phyloP scores from a whole-genome alignment of 2,113 vertebrate species.

The Rhineura floridana region DNA sequence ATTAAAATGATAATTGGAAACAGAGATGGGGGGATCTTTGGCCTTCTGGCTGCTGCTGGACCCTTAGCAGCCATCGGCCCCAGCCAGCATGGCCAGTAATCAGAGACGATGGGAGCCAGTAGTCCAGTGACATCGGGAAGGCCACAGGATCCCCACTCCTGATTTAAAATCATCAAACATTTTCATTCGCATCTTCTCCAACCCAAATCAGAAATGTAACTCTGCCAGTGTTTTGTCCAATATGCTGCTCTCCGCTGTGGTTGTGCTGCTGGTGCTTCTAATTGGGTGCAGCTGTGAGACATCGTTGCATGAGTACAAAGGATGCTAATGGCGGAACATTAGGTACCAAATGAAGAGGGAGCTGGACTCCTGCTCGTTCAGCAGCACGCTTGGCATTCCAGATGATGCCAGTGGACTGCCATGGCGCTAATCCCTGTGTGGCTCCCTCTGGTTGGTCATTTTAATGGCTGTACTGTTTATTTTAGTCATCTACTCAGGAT shows the following conservation, averaged over 20 bases:
- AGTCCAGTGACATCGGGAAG: too few relatives aligned
- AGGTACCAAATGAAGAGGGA: slow-evolving; percentile 43
- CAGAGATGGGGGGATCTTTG: too few relatives aligned
- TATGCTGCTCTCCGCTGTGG: not conserved
- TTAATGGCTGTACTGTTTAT: slow-evolving; percentile 46
- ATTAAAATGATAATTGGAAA: not conserved
- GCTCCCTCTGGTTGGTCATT: slow-evolving; percentile 45
- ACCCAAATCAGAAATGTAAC: not conserved
- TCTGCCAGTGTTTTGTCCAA: too few relatives aligned
- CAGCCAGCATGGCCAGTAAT: too few relatives aligned
- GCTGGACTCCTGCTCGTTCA: not conserved
- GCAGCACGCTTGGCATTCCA: slow-evolving; percentile 31
- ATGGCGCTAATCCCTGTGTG: not conserved
- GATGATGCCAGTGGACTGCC: slow-evolving; percentile 3
- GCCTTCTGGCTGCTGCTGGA: too few relatives aligned
- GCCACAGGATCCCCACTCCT: too few relatives aligned
- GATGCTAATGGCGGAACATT: slow-evolving; percentile 69
- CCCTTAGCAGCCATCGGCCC: too few relatives aligned
- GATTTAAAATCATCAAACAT: not conserved
- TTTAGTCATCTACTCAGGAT: slow-evolving; percentile 55
- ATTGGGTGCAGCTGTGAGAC: slow-evolving; percentile 45
- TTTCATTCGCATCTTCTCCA: not conserved
- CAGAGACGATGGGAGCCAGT: too few relatives aligned
- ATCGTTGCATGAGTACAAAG: slow-evolving; percentile 11
- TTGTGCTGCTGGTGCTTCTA: slow-evolving; percentile 49